Conservation (phyloP, 1,140 invertebrate genomes). For the Matsumurasca onukii region DNA sequence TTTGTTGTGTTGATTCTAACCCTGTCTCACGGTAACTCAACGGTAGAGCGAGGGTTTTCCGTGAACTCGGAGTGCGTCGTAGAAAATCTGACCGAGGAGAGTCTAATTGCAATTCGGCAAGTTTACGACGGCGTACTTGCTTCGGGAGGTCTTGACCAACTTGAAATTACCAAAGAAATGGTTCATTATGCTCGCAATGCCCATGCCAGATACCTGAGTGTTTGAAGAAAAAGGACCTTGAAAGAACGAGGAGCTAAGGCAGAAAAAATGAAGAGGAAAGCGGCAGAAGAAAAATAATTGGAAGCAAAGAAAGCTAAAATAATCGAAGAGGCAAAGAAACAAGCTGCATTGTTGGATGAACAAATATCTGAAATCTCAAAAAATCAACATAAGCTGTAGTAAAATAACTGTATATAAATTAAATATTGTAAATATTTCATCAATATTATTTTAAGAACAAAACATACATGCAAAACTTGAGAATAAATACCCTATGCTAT, state of each 20-base stretch:
- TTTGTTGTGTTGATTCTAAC: neutral
- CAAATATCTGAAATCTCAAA: neutral
- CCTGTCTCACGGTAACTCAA: neutral
- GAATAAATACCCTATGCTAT: too few species aligned
- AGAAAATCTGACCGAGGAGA: neutral
- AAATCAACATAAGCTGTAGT: too few species aligned
- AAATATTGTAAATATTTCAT: too few species aligned
- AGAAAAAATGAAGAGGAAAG: neutral
- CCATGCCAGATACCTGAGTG: neutral
- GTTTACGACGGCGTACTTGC: neutral
- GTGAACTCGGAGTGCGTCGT: neutral
- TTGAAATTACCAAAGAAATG: neutral
- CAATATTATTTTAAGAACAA: too few species aligned
- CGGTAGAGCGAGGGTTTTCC: neutral
- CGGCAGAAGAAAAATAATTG: neutral
- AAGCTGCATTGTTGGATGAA: neutral
- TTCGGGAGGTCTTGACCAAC: neutral
- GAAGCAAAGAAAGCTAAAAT: slow-evolving; percentile 1
- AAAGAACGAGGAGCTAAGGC: neutral
- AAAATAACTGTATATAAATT: too few species aligned
- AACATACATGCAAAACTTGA: too few species aligned
- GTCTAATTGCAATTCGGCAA: neutral
- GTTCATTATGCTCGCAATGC: neutral
- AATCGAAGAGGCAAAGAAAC: neutral
- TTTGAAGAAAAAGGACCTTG: neutral